Evolutionary conservation across 2,113 vertebrate species (phyloP), one percentile per base, ranked within the genome.

Genomic region (Channa argus): DNA sequence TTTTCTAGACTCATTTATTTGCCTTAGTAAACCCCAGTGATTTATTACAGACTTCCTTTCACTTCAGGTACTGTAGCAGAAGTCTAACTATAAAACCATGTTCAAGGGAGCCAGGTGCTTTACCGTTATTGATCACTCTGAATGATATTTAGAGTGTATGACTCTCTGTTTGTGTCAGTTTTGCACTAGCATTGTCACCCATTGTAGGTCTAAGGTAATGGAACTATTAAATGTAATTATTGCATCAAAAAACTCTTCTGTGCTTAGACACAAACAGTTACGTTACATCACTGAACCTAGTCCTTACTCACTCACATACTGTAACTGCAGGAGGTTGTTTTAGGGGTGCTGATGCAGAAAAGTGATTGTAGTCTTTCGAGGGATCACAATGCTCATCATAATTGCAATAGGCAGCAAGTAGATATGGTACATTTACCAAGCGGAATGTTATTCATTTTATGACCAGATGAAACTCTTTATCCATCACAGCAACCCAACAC

Each of bases 211-310:
- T 7, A 49, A 59, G 70, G 53, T 71, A 59, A 75, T 68, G 49
- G 65, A 44, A 68, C 75, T 55, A 79, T 83, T 79, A 83, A 73
- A 77, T 77, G 14, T 47, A 77, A 89, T 84, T 84, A 85, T 51
- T 56, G 52, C 58, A 76, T 72, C 50, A 4, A 77, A 74, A 79
- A 83, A 71, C 63, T 61, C 53, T 72, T 71, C 47, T 77, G 5
- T 77, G 39, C 46, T n/a, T 37, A 72, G 72, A 76, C 39, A 55
- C 61, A 70, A 87, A 71, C 58, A 34, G n/a, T 33, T 52, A 14
- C 5, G 7, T 70, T 55, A 58, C 67, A 77, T 67, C 39, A 72
- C 34, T 36, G 60, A 58, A 83, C 64, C 83, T 77, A 88, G 84
- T 86, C 77, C 70, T 86, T 85, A 62, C 45, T 55, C 49, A 12